Evolutionary conservation across 2,888 invertebrate genomes (phyloP).

Genomic region (Yponomeuta sedellus): DNA sequence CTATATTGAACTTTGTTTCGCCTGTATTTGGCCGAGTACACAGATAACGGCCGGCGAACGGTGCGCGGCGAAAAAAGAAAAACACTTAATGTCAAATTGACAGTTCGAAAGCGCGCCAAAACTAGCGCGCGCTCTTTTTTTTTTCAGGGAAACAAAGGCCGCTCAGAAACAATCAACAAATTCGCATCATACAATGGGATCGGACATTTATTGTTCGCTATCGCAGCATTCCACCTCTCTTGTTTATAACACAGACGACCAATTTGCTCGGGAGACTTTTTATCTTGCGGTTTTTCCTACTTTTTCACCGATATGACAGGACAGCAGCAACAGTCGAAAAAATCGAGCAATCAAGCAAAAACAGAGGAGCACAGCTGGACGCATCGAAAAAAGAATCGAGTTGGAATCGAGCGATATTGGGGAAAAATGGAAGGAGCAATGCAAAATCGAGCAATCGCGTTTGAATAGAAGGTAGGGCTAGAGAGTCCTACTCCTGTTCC

Average conservation of each 20-base stretch:
- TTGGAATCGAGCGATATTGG: slow-evolving; percentile 5
- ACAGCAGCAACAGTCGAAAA: slow-evolving; percentile 51
- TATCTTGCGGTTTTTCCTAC: slow-evolving; percentile 51
- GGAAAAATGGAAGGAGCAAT: not conserved
- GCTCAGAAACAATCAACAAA: slow-evolving; percentile 68
- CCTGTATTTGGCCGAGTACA: slow-evolving; percentile 24
- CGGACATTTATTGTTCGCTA: slow-evolving; percentile 73
- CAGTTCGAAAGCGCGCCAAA: slow-evolving; percentile 55
- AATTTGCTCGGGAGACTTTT: slow-evolving; percentile 72
- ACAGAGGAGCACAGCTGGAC: slow-evolving; percentile 43
- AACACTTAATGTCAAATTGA: slow-evolving; percentile 41
- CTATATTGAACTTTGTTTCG: slow-evolving; percentile 18
- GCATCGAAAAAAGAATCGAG: slow-evolving; percentile 6
- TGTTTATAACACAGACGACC: slow-evolving; percentile 73
- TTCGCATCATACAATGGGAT: slow-evolving; percentile 61
- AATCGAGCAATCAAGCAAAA: slow-evolving; percentile 69
- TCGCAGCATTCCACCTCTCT: slow-evolving; percentile 71
- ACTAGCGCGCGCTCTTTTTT: slow-evolving; percentile 40
- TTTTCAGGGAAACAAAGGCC: slow-evolving; percentile 37
- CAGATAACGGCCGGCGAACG: slow-evolving; percentile 35
- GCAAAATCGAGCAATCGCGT: not conserved
- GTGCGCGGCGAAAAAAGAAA: slow-evolving; percentile 28
- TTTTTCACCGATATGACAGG: slow-evolving; percentile 73
- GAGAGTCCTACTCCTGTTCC: too few relatives aligned
- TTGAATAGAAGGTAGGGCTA: not conserved